Percentiles rank a stretch among this genome's conserved stretches.
phyloP scores from a whole-genome alignment of 1,140 invertebrate species.

The Camponotus pennsylvanicus region DNA sequence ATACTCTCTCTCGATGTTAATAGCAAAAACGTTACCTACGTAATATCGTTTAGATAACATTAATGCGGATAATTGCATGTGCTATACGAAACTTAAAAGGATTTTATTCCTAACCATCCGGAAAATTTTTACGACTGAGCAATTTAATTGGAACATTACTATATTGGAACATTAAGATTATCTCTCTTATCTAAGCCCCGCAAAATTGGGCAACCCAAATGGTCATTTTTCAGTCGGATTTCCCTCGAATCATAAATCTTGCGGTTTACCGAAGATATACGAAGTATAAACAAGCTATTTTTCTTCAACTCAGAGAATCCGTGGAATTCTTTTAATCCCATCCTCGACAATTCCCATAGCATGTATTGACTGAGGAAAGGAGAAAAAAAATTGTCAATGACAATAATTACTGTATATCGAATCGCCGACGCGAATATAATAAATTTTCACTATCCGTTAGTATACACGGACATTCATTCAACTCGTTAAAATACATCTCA shows the following conservation, averaged over 20 bases:
- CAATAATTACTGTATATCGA: constrained; percentile 4
- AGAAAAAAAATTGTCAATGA: neutral
- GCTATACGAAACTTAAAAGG: neutral
- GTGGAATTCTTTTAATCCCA: neutral
- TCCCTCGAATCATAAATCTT: constrained; percentile 10
- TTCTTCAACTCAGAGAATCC: neutral
- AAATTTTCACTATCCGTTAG: constrained; percentile 28
- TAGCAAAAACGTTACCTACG: neutral
- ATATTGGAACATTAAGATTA: constrained; percentile 29
- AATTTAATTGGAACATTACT: constrained; percentile 33
- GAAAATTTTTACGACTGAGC: neutral
- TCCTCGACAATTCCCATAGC: neutral
- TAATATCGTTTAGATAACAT: neutral
- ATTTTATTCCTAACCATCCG: neutral
- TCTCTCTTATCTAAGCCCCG: constrained; percentile 31
- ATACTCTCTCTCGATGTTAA: neutral
- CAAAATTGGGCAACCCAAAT: constrained; percentile 49
- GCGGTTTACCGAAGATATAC: constrained; percentile 39
- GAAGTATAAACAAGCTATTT: constrained; percentile 57
- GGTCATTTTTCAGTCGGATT: constrained; percentile 35
- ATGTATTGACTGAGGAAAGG: neutral
- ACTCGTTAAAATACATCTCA: constrained; percentile 4
- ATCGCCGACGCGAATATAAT: neutral
- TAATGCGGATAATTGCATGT: neutral
- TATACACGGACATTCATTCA: neutral